phyloP scores from a whole-genome alignment of 1,140 invertebrate species.

The Ceratina calcarata region DNA sequence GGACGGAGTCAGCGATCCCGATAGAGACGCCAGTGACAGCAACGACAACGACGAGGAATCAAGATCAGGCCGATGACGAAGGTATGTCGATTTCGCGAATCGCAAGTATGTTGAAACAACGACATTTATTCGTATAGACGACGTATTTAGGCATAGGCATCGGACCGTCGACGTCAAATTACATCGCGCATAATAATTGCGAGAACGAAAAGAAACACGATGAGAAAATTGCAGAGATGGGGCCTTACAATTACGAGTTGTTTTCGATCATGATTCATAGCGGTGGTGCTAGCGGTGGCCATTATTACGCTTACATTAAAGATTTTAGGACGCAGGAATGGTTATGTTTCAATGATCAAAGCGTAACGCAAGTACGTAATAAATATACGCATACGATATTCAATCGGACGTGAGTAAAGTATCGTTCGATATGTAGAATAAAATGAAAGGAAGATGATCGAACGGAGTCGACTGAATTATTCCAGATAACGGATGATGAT shows the following conservation, averaged over 20 bases:
- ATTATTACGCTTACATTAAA: conserved; percentile 97
- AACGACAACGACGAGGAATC: conserved; percentile 57
- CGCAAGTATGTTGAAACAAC: conserved; percentile 1
- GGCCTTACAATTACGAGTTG: conserved; percentile 92
- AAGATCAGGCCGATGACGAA: conserved; percentile 79
- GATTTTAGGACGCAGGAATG: conserved; percentile 89
- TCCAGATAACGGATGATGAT: conserved; percentile 89
- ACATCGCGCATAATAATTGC: conserved; percentile 66
- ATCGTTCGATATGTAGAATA: neutral
- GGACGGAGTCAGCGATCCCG: too few species aligned
- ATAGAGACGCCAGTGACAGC: too few species aligned
- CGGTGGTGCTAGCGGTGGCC: conserved; percentile 94
- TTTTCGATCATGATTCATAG: conserved; percentile 97
- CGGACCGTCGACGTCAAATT: conserved; percentile 70
- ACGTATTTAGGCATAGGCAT: conserved; percentile 80
- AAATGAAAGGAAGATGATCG: neutral
- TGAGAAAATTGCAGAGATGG: conserved; percentile 77
- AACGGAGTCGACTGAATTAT: conserved; percentile 5
- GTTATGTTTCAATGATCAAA: conserved; percentile 93
- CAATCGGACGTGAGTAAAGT: neutral
- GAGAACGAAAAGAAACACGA: conserved; percentile 81
- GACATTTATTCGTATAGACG: neutral
- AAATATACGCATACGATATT: neutral
- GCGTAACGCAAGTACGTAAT: conserved; percentile 82
- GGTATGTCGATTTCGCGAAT: conserved; percentile 57